Evolutionary conservation across 2,797 vertebrate species (phyloP), one percentile per base, ranked within the genome.

Genomic region (Diglossa cyanea): DNA sequence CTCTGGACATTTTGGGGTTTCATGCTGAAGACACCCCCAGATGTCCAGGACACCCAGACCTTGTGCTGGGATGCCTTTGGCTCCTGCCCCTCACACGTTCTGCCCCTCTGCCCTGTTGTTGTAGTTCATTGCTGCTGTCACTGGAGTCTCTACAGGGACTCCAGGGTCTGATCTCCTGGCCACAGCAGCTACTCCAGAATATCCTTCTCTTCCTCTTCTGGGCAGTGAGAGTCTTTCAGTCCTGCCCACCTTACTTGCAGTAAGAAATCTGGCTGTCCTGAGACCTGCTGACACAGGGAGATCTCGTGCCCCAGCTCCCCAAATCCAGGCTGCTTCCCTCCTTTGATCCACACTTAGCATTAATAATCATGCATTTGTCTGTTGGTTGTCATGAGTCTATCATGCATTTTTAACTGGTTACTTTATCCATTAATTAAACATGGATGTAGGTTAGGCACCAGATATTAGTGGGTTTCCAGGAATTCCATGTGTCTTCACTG

Each of bases 381-480:
- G 10, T 4, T 81, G 39, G 13, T 62, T 84, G 51, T 51, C 78
- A 33, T 45, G 63, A 70, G 37, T 31, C 67, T 53, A 40, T 91
- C 63, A 85, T 95, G 48, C 37, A 96, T 94, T 95, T 96, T 96
- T 95, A 91, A 91, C 87, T 76, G 81, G 20, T 42, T 95, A 13
- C 55, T 96, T 93, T 79, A 79, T 20, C 62, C 37, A 71, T 94
- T 40, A 89, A 93, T 95, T 95, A 96, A 96, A 67, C 55, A 95
- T 85, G 67, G 48, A 9, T 55, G 31, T 28, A 42, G 62, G 33
- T 20, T 18, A 48, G 74, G 35, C 47, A 2, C 67, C 67, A 58
- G 62, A 17, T 77, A 66, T 31, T 40, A 70, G 75, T 42, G 84
- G 62, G 15, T 82, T 79, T 14, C 45, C 58, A 11, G 54, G 45